Evolutionary conservation across 2,797 vertebrate genomes (phyloP), one percentile per base, ranked within the genome.

Genomic region (Eremophila alpestris): DNA sequence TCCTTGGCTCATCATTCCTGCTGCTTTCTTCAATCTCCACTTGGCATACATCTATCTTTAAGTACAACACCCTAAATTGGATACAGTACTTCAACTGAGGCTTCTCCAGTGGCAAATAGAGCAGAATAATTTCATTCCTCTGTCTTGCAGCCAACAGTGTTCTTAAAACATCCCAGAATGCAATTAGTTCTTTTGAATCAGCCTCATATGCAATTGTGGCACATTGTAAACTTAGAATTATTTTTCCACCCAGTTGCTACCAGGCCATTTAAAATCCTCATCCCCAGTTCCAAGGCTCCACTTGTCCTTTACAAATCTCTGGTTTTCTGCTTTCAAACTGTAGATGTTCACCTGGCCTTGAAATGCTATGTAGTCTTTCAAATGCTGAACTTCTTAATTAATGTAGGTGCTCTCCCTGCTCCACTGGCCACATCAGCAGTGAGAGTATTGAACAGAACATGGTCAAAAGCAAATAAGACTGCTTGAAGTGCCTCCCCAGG

Each of bases 51-150:
- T 52, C 83, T 73, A 24, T 38, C 38, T 92, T 87, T 83, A 87
- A 95, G 24, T 71, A 68, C 60, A 71, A 6, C 12, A 11, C 26
- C 52, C 54, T 69, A 55, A 2, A 85, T 8, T 64, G 54, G n/a
- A 68, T 51, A 46, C n/a, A 68, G 29, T 64, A 40, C 48, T 91
- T 85, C 4, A 5, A 81, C 60, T 80, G 76, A 94, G 70, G 59
- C 48, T 91, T 82, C 80, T 94, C 36, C 77, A 90, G 65, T 36
- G 63, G 71, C 80, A 95, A 96, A 48, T 91, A 96, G 91, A 93
- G 94, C 93, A 96, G 96, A 96, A 95, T 93, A 94, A 94, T 95
- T 90, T 76, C 34, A 71, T 82, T 91, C n/a, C 63, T 83, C 76
- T 93, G 77, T 81, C 63, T 91, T 88, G 73, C 48, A 91, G 45